Percentiles rank a stretch among this genome's conserved stretches.
These are phyloP conservation scores for Ecdyonurus torrentis DNA, from an alignment of 2,888 invertebrate species.

Conservation along the genomic window DNA sequence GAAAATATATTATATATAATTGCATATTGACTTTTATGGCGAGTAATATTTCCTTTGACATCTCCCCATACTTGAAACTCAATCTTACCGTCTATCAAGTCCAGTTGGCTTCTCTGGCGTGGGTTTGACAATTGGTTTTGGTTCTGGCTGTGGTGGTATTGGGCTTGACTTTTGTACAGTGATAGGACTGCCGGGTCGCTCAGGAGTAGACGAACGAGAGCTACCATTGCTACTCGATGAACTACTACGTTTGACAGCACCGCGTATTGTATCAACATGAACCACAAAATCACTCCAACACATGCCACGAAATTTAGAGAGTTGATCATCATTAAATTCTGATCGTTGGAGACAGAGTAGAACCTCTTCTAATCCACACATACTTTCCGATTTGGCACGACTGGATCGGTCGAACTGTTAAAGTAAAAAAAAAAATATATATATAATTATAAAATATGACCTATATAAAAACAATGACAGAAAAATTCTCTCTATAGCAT, in stretches of 20 bases:
- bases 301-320: slow-evolving; percentile 31
- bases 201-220: slow-evolving; percentile 10
- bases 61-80: no score
- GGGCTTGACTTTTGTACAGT: slow-evolving; percentile 6
- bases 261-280: slow-evolving; percentile 19
- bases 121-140: neutral
- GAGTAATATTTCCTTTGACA: no score
- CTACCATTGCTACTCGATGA: slow-evolving; percentile 10
- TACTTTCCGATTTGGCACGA: slow-evolving; percentile 30
- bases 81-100: slow-evolving; percentile 6
- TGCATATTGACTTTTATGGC: no score
- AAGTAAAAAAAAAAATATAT: slow-evolving; percentile 6
- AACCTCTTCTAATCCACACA: slow-evolving; percentile 31
- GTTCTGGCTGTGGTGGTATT: slow-evolving; percentile 6
- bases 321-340: slow-evolving; percentile 33
- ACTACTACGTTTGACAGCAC: neutral
- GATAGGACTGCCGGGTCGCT: neutral
- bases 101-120: slow-evolving; percentile 8
- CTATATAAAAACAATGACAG: neutral
- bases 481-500: no score
- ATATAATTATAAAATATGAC: neutral
- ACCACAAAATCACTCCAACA: slow-evolving; percentile 27
- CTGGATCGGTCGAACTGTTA: slow-evolving; percentile 32
- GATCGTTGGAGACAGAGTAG: slow-evolving; percentile 30
- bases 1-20: no score